Conservation (phyloP, 1,140 invertebrate genomes). For the Drosophila kanapiae region DNA sequence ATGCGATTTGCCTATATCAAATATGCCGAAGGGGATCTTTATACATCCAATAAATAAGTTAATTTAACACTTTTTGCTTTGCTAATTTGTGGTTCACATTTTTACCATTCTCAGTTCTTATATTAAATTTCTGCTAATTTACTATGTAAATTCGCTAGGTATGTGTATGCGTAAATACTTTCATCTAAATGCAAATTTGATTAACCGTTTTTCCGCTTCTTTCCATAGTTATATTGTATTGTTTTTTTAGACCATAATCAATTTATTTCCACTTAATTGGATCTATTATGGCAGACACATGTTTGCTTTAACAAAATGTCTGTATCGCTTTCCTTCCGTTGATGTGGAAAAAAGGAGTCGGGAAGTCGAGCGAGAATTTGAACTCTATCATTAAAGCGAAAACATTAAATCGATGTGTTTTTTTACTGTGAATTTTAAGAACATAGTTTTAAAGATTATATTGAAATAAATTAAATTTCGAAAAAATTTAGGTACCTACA, state of each 20-base stretch:
- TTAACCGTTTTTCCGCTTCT: slow-evolving; percentile 63
- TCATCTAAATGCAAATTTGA: slow-evolving; percentile 83
- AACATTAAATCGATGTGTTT: background rate
- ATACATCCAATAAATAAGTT: slow-evolving; percentile 64
- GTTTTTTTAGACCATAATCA: slow-evolving; percentile 50
- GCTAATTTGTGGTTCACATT: slow-evolving; percentile 17
- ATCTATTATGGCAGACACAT: slow-evolving; percentile 40
- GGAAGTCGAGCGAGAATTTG: background rate
- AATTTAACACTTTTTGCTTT: slow-evolving; percentile 53
- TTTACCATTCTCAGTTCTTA: slow-evolving; percentile 17
- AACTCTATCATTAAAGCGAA: background rate
- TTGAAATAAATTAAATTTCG: background rate
- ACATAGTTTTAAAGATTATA: background rate
- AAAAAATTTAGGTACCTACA: slow-evolving; percentile 2
- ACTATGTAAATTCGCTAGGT: slow-evolving; percentile 81
- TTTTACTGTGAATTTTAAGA: background rate
- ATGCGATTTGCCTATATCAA: slow-evolving; percentile 20
- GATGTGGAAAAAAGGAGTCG: background rate
- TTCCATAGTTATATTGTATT: slow-evolving; percentile 13
- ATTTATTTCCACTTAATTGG: slow-evolving; percentile 62
- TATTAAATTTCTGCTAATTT: slow-evolving; percentile 62
- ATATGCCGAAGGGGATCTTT: slow-evolving; percentile 12
- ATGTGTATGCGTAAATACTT: slow-evolving; percentile 62
- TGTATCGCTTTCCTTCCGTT: background rate
- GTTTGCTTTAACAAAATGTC: slow-evolving; percentile 18